Base-by-base conservation (phyloP, 2,113 vertebrate genomes). In the Leptobrachium leishanense region DNA sequence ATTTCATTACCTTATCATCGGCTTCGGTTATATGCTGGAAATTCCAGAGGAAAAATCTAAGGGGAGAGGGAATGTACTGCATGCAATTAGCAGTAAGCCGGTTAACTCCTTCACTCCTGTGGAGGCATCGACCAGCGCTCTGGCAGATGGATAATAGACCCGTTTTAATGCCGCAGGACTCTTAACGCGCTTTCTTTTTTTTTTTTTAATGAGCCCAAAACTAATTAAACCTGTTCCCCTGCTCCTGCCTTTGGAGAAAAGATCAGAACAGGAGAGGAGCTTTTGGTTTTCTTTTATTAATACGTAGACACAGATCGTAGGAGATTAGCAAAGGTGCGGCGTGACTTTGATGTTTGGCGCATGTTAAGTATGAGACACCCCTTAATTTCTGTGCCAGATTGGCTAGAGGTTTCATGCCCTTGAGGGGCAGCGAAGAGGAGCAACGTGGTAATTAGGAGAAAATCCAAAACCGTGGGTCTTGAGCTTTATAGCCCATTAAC, bases 281-380 rank as follows among this genome's bases (percentile, higher is more conserved):
- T 83, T 84, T 81, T 76, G 43, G 82, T 76, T 86, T 87, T 83
- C 83, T 87, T 88, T 90, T 88, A 86, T 89, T 87, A 83, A 84
- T 87, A 81, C 75, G 84, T 85, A 43, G 75, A 77, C 80, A 53
- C 76, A 31, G 20, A 84, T 86, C 84, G 84, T 82, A 69, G 82
- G 79, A 85, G 80, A 86, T 87, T 84, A 80, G 81, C 83, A 75
- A 73, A 84, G 54, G 53, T 71, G 46, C 82, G 85, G 85, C 68
- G 59, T 73, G 55, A 59, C 74, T 10, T 44, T 76, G 64, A 15
- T 53, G 66, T 82, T 64, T 20, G 7, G 62, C 9, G 62, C 62
- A 5, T 64, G 62, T 64, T 64, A 20, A 39, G 9, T 64, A 13
- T 64, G 2, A 64, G 62, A 64, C 20, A 20, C 20, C 62, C 39